Percentiles rank a stretch among this genome's conserved stretches.
These are phyloP conservation scores for Yponomeuta malinellus DNA, from an alignment of 2,888 invertebrate species.

Conservation along the genomic window DNA sequence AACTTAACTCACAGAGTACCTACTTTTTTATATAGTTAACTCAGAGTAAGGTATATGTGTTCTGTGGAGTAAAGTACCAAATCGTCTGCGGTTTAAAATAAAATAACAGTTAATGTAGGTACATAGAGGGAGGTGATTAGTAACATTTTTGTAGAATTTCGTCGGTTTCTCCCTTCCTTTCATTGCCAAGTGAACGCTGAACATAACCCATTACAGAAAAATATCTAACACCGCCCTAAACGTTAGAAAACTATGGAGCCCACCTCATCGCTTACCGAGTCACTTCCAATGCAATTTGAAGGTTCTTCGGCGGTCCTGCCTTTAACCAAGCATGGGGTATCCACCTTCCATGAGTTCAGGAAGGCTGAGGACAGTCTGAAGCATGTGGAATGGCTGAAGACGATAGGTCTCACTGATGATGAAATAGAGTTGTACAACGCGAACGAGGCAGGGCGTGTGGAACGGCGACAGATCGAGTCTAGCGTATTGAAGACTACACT, in stretches of 20 bases:
- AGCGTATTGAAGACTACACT: constrained; percentile 44
- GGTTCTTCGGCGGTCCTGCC: constrained; percentile 58
- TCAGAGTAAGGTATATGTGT: no score
- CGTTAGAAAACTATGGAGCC: not conserved
- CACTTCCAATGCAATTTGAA: constrained; percentile 55
- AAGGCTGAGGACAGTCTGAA: constrained; percentile 50
- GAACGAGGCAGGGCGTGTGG: constrained; percentile 51
- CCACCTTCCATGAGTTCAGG: constrained; percentile 57
- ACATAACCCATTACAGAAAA: not conserved
- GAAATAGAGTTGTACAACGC: constrained; percentile 70
- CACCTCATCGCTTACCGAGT: constrained; percentile 33
- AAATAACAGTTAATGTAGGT: no score
- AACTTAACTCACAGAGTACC: no score
- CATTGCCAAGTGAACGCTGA: not conserved
- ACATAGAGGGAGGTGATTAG: no score
- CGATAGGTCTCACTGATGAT: constrained; percentile 59
- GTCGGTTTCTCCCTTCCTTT: no score
- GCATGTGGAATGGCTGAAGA: constrained; percentile 61
- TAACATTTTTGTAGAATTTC: no score
- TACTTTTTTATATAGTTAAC: no score
- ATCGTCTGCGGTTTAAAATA: no score
- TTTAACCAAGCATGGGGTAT: constrained; percentile 58
- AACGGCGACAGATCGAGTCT: constrained; percentile 48
- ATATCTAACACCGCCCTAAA: not conserved
- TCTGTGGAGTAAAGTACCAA: no score